Conservation (phyloP, 2,888 invertebrate species). For the Pemphredon lugubris region DNA sequence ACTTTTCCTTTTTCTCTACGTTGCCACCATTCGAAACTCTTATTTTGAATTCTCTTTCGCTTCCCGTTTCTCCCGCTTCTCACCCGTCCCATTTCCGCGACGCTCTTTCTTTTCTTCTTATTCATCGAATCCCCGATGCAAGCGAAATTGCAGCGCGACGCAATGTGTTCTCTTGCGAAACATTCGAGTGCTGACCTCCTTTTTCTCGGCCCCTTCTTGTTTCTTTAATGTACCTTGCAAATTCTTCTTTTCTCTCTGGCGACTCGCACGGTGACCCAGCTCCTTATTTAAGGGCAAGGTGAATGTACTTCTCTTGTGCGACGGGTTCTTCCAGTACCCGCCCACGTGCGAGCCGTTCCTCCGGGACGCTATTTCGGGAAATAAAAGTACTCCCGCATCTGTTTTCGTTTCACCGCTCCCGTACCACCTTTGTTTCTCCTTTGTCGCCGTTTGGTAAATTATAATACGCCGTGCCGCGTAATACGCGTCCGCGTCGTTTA, state of each 20-base stretch:
- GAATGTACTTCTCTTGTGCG: conserved; percentile 41
- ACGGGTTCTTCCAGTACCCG: conserved; percentile 22
- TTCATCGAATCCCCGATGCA: conserved; percentile 10
- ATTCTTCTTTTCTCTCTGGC: conserved; percentile 10
- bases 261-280: conserved; percentile 12
- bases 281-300: conserved; percentile 59
- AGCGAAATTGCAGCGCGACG: conserved; percentile 21
- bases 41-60: not conserved
- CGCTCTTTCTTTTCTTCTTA: not conserved
- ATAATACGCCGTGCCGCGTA: not conserved
- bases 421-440: conserved; percentile 2
- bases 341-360: conserved; percentile 29
- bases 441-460: not conserved
- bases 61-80: not conserved
- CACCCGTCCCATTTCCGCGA: too few relatives aligned
- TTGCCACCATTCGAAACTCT: too few relatives aligned
- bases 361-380: conserved; percentile 27
- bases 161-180: conserved; percentile 42
- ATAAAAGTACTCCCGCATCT: conserved; percentile 25
- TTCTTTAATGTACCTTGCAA: conserved; percentile 37
- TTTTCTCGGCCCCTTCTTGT: conserved; percentile 27
- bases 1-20: too few relatives aligned
- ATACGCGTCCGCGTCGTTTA: too few relatives aligned
- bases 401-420: not conserved
- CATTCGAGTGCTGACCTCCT: conserved; percentile 50